These are phyloP conservation scores for Samia ricini DNA, from an alignment of 1,140 invertebrate species.

Conservation along the genomic window DNA sequence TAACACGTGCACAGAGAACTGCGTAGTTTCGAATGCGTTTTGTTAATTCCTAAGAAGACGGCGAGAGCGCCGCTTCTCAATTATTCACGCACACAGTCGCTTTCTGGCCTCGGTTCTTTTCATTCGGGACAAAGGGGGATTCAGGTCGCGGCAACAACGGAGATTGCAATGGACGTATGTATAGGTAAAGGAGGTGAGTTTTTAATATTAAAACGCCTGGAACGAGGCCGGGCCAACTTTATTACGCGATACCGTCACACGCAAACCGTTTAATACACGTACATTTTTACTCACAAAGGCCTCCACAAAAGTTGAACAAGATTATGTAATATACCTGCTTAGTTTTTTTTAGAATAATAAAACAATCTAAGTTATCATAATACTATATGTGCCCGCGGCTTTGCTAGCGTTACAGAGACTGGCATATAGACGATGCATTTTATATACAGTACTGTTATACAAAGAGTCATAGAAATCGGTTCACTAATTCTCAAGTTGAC, in stretches of 20 bases:
- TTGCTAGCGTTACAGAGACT: too few relatives aligned
- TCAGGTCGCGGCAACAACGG: conserved; percentile 37
- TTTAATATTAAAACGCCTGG: conserved; percentile 52
- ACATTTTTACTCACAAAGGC: neutral
- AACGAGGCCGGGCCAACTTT: conserved; percentile 28
- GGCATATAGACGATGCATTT: too few relatives aligned
- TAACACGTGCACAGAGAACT: conserved; percentile 11
- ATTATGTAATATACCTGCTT: neutral
- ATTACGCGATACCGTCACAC: conserved; percentile 5
- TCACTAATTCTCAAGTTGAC: too few relatives aligned
- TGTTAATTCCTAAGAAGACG: conserved; percentile 53
- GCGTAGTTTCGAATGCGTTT: conserved; percentile 52
- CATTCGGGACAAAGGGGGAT: conserved; percentile 65
- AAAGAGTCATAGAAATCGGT: too few relatives aligned
- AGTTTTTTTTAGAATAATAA: neutral
- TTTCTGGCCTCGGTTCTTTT: conserved; percentile 62
- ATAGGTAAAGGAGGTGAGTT: conserved; percentile 35
- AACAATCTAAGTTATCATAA: too few relatives aligned
- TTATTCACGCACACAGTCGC: conserved; percentile 66
- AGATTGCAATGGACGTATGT: conserved; percentile 1
- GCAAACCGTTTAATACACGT: neutral
- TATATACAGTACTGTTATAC: too few relatives aligned
- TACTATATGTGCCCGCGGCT: too few relatives aligned
- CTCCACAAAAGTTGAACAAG: neutral
- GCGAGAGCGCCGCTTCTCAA: conserved; percentile 55